These are phyloP conservation scores for Endotricha flammealis DNA, from an alignment of 2,888 invertebrate genomes.

Conservation along the genomic window DNA sequence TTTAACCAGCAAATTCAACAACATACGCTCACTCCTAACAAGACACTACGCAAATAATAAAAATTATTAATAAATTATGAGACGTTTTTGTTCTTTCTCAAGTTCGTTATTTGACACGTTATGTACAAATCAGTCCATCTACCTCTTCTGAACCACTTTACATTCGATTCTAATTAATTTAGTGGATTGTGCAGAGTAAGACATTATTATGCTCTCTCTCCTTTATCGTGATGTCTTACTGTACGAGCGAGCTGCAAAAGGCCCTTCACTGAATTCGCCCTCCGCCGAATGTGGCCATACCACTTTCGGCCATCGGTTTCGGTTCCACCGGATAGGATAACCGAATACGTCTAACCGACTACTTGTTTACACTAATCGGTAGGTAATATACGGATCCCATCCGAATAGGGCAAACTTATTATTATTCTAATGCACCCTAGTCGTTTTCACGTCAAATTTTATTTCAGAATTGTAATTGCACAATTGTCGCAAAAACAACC, in stretches of 20 bases:
- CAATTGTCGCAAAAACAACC: too few relatives aligned
- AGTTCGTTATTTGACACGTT: conserved; percentile 53
- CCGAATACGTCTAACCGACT: too few relatives aligned
- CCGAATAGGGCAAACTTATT: too few relatives aligned
- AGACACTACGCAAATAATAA: conserved; percentile 45
- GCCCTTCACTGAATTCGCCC: not conserved
- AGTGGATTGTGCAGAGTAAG: conserved; percentile 40
- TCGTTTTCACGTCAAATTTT: too few relatives aligned
- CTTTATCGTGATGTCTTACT: conserved; percentile 32
- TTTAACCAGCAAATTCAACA: conserved; percentile 57
- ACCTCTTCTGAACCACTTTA: conserved; percentile 40
- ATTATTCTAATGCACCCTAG: too few relatives aligned
- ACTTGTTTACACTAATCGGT: too few relatives aligned
- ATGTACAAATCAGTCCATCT: conserved; percentile 70
- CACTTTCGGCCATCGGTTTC: too few relatives aligned
- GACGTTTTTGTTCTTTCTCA: conserved; percentile 65
- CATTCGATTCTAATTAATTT: conserved; percentile 23
- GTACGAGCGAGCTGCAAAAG: conserved; percentile 16
- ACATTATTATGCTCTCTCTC: conserved; percentile 44
- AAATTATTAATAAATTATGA: conserved; percentile 66
- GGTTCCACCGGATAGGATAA: too few relatives aligned
- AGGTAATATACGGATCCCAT: too few relatives aligned
- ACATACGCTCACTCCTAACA: conserved; percentile 53
- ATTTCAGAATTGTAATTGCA: too few relatives aligned
- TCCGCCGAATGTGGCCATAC: too few relatives aligned